A percentile compares a stretch with the other conserved stretches of the same genome.
Evolutionary conservation across 2,113 vertebrate species (phyloP).

Genomic region (Chamaetylas fuelleborni): DNA sequence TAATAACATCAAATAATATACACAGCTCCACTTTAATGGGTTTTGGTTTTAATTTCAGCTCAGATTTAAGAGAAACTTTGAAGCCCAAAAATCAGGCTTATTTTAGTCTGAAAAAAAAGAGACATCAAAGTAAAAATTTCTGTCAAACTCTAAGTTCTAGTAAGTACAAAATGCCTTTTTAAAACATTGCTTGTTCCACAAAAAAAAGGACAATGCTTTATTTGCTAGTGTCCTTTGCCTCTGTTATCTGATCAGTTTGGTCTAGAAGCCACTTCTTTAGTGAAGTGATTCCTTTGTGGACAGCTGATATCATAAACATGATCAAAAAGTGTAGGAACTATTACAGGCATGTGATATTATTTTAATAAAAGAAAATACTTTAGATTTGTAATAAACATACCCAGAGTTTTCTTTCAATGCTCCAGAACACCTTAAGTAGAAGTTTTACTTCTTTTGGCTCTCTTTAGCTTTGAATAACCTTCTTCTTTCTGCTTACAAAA

Average conservation of each 20-base stretch:
- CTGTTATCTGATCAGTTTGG: background rate
- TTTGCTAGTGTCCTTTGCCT: background rate
- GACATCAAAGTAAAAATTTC: background rate
- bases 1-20: background rate
- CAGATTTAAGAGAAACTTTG: background rate
- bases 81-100: background rate
- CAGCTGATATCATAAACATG: background rate
- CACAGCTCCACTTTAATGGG: background rate
- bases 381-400: conserved; percentile 44
- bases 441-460: conserved; percentile 42
- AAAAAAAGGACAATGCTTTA: background rate
- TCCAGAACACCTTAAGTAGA: conserved; percentile 45
- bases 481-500: conserved; percentile 67
- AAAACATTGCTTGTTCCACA: background rate
- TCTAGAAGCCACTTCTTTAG: background rate
- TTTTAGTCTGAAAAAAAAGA: background rate
- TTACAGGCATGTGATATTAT: background rate
- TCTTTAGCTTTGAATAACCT: conserved; percentile 68
- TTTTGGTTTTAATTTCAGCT: background rate
- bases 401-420: conserved; percentile 66
- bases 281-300: background rate
- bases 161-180: background rate
- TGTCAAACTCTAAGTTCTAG: background rate
- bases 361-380: background rate
- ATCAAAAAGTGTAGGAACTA: background rate